Evolutionary conservation across 2,113 vertebrate species (phyloP), one percentile per base, ranked within the genome.

Genomic region (Etheostoma cragini): DNA sequence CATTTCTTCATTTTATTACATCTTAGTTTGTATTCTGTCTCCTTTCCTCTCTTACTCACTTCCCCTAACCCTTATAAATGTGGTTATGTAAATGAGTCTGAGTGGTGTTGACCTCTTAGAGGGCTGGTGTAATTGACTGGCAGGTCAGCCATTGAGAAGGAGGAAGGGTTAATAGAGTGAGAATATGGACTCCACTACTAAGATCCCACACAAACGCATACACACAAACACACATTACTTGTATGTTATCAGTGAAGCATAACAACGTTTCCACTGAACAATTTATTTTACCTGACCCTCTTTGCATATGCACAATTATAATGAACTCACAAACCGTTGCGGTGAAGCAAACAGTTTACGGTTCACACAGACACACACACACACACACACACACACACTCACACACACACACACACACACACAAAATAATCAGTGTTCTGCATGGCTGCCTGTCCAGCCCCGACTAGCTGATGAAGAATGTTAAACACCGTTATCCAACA

Each of bases 371-470:
- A 76, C 70, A 52, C 54, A 60, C 61, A 63, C 68, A 38, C 56
- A 56, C 66, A 46, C 45, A 58, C 70, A 42, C 60, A 2, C 4
- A 52, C 64, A 66, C 68, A 68, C 56, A 70, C 78, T 65, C 66
- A 71, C 80, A 60, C 30, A 45, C 35, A 68, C 50, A 80, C 61
- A 76, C 70, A 52, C 54, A 60, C 61, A 62, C 68, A 38, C 56
- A 56, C 66, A 46, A 85, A 91, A 88, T 91, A 92, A 92, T 90
- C 81, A 87, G 84, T 56, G 87, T 90, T 91, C 85, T 88, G 87
- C 90, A 70, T 81, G 89, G 73, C 81, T 89, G 88, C 82, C 71
- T 68, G 79, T 84, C 80, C 79, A 76, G 77, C 70, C 82, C 50
- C 10, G 22, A 85, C 85, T 68, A 81, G 78, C 84, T 84, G 88